A percentile compares a stretch with the other conserved stretches of the same genome.
Conservation (phyloP, 2,113 vertebrate species). For the Corythornis cristatus region DNA sequence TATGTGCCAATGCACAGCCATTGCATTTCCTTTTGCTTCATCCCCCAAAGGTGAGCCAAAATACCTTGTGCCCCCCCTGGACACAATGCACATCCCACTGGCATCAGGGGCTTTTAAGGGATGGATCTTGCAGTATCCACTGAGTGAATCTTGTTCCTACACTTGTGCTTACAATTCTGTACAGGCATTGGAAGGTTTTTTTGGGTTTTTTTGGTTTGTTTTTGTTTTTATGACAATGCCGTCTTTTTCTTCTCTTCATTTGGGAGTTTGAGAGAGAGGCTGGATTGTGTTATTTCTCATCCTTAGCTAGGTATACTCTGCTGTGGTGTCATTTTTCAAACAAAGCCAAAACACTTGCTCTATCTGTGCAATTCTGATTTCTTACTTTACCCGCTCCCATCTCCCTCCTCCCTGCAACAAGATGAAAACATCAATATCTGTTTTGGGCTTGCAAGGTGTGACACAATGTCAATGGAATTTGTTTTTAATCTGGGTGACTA, state of each 20-base stretch:
- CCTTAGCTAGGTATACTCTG: not conserved
- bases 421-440: conserved; percentile 58
- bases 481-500: conserved; percentile 54
- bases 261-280: not conserved
- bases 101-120: not conserved
- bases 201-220: too few relatives aligned
- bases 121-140: not conserved
- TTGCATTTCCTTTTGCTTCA: not conserved
- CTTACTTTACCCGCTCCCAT: conserved; percentile 9
- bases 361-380: conserved; percentile 38
- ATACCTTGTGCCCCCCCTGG: not conserved
- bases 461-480: conserved; percentile 51
- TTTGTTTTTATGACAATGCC: not conserved
- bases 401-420: conserved; percentile 32
- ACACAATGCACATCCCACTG: fast-evolving
- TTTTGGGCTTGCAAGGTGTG: conserved; percentile 26
- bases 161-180: not conserved
- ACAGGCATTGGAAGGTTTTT: not conserved
- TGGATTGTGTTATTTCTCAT: not conserved
- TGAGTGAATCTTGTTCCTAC: not conserved
- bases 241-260: not conserved
- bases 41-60: not conserved
- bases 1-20: too few relatives aligned
- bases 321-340: conserved; percentile 42
- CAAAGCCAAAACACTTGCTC: conserved; percentile 4